Evolutionary conservation across 2,113 vertebrate species (phyloP).

Genomic region (Etheostoma spectabile): DNA sequence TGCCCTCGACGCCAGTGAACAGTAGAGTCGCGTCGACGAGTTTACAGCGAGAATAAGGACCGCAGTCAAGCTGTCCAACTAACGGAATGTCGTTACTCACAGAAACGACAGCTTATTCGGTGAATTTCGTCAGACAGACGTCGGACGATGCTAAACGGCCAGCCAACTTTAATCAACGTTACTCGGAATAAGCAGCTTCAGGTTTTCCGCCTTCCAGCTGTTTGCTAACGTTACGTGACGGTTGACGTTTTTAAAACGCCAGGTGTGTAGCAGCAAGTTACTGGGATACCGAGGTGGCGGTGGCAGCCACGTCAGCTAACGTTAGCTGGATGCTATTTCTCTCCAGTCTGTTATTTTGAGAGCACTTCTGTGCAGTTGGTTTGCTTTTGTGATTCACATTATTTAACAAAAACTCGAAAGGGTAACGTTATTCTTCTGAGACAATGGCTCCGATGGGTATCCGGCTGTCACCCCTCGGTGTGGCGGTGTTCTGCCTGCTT

Average conservation of each 20-base stretch:
- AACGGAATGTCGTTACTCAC: slow-evolving; percentile 15
- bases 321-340: not conserved
- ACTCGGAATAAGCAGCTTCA: not conserved
- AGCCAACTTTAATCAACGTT: not conserved
- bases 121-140: not conserved
- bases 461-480: slow-evolving; percentile 93
- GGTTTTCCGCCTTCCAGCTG: not conserved
- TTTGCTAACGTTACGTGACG: not conserved
- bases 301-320: slow-evolving; percentile 59
- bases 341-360: rapidly evolving
- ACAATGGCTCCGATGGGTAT: slow-evolving; percentile 97
- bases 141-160: slow-evolving; percentile 24
- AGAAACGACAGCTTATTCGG: not conserved
- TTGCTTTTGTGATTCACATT: not conserved
- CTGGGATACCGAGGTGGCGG: not conserved
- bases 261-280: slow-evolving; percentile 7
- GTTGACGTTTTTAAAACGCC: not conserved
- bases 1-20: not conserved
- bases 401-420: rapidly evolving
- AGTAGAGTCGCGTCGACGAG: not conserved
- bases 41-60: not conserved
- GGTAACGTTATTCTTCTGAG: not conserved
- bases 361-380: no score
- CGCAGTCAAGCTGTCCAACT: rapidly evolving
- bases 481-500: slow-evolving; percentile 92